Percentiles rank a stretch among this genome's conserved stretches.
Evolutionary conservation across 2,797 vertebrate genomes (phyloP).

Genomic region (Anguilla pacifica): DNA sequence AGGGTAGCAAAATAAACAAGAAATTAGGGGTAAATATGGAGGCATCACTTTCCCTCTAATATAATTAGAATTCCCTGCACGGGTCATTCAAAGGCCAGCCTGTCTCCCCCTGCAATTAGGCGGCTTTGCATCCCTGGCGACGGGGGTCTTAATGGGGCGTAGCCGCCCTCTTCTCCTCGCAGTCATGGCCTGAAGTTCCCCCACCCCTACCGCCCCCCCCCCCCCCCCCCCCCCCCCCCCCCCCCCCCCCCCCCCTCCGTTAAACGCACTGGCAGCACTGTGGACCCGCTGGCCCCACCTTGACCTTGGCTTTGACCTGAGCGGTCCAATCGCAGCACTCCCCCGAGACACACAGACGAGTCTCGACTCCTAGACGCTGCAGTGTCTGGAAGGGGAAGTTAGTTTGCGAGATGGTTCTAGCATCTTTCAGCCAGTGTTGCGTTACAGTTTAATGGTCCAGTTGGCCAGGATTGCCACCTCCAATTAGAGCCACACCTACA

Average conservation of each 20-base stretch:
- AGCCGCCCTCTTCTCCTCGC: background rate
- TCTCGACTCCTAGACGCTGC: background rate
- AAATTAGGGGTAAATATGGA: background rate
- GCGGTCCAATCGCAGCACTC: background rate
- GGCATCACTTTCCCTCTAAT: constrained; percentile 22
- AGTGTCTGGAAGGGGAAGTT: background rate
- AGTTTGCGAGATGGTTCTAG: background rate
- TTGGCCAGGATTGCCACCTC: background rate
- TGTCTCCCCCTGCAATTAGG: constrained; percentile 32
- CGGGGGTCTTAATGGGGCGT: background rate
- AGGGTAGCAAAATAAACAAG: constrained; percentile 1
- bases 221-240: background rate
- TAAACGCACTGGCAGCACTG: background rate
- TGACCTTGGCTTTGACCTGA: constrained; percentile 8
- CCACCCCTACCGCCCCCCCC: background rate
- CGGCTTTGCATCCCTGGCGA: background rate
- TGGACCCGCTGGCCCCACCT: background rate
- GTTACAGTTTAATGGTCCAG: background rate
- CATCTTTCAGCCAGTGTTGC: background rate
- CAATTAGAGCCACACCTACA: background rate
- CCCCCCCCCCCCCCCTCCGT: background rate
- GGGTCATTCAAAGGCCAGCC: constrained; percentile 28
- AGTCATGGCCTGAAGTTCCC: background rate
- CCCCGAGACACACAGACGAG: background rate
- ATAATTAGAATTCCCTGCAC: constrained; percentile 16